Evolutionary conservation across 2,113 vertebrate species (phyloP).

Genomic region (Percina caprodes): DNA sequence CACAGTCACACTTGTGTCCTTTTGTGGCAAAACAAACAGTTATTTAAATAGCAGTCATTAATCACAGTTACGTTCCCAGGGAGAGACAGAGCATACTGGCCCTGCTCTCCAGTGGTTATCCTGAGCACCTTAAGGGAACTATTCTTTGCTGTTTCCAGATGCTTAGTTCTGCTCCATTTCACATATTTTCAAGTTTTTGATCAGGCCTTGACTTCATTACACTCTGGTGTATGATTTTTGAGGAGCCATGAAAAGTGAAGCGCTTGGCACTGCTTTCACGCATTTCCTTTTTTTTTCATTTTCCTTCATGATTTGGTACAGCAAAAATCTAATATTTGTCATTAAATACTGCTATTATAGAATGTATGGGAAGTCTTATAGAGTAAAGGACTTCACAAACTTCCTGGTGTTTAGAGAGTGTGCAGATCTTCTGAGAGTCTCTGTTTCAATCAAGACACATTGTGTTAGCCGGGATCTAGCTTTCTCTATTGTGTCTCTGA

Average conservation of each 20-base stretch:
- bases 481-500: slow-evolving; percentile 62
- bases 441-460: slow-evolving; percentile 31
- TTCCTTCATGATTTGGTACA: background rate
- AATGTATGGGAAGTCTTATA: slow-evolving; percentile 1
- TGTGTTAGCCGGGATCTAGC: slow-evolving; percentile 28
- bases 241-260: slow-evolving; percentile 65
- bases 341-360: background rate
- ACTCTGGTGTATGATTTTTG: slow-evolving; percentile 70
- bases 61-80: slow-evolving; percentile 75
- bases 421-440: slow-evolving; percentile 29
- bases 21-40: slow-evolving; percentile 68
- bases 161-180: slow-evolving; percentile 80
- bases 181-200: slow-evolving; percentile 68
- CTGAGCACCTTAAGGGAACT: slow-evolving; percentile 67
- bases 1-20: slow-evolving; percentile 52
- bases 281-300: slow-evolving; percentile 12
- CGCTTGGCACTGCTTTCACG: slow-evolving; percentile 20
- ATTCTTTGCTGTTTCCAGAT: slow-evolving; percentile 79
- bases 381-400: slow-evolving; percentile 26
- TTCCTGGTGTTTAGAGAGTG: slow-evolving; percentile 14
- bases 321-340: slow-evolving; percentile 12
- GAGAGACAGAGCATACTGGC: slow-evolving; percentile 69
- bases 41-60: slow-evolving; percentile 77
- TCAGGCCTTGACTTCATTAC: slow-evolving; percentile 75
- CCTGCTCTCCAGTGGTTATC: slow-evolving; percentile 67